These are phyloP conservation scores for Tetragnatha versicolor DNA, from an alignment of 1,140 invertebrate species.

Conservation along the genomic window DNA sequence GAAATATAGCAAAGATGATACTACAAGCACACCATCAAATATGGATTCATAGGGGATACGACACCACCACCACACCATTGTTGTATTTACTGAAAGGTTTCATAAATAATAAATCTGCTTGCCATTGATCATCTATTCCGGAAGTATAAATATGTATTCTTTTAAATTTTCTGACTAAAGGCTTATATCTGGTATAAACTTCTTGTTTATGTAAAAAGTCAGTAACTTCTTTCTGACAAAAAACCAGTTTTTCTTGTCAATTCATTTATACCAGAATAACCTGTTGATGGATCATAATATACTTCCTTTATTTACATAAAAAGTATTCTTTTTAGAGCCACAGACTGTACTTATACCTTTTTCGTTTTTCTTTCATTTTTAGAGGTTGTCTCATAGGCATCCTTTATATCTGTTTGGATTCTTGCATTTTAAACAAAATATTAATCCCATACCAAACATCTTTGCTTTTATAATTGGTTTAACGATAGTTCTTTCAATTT, in stretches of 20 bases:
- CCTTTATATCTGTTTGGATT: neutral
- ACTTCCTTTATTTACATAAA: conserved; percentile 1
- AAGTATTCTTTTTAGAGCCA: conserved; percentile 9
- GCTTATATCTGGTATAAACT: conserved; percentile 55
- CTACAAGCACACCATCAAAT: too few relatives aligned
- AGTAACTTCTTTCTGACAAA: neutral
- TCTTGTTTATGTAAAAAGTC: conserved; percentile 50
- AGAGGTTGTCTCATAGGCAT: neutral
- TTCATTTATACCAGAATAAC: neutral
- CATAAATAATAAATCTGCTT: conserved; percentile 63
- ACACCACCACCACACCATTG: too few relatives aligned
- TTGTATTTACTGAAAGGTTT: conserved; percentile 61
- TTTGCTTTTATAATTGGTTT: conserved; percentile 47
- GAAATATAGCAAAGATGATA: too few relatives aligned
- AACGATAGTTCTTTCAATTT: neutral
- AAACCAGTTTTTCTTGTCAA: neutral
- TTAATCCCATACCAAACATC: conserved; percentile 14
- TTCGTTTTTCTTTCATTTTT: conserved; percentile 19
- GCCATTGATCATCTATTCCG: conserved; percentile 62
- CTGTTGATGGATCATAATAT: neutral
- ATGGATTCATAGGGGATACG: too few relatives aligned
- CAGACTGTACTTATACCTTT: conserved; percentile 17
- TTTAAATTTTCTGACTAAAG: conserved; percentile 37
- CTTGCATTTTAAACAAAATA: conserved; percentile 39
- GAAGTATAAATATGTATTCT: conserved; percentile 53